Conservation (phyloP, 2,797 vertebrate genomes). For the Pseudomugil tenellus region DNA sequence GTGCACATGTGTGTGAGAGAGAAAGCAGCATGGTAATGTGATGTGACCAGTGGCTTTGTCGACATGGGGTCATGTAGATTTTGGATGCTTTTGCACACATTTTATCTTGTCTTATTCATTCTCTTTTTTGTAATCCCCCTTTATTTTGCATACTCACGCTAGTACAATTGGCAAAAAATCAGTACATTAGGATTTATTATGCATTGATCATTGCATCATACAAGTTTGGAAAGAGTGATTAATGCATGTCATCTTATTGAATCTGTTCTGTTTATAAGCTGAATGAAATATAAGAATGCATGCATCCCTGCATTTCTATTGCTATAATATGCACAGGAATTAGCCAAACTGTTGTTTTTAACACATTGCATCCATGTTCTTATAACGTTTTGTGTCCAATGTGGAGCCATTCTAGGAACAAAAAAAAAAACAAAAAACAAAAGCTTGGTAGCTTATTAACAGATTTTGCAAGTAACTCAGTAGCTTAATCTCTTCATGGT, state of each 20-base stretch:
- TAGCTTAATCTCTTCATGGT: no score
- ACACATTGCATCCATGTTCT: constrained; percentile 28
- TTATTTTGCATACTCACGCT: constrained; percentile 62
- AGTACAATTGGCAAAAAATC: constrained; percentile 63
- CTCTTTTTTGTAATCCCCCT: constrained; percentile 33
- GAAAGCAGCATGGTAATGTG: constrained; percentile 48
- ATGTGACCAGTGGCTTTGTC: constrained; percentile 64
- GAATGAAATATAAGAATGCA: constrained; percentile 68
- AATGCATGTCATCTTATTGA: constrained; percentile 74
- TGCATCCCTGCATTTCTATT: constrained; percentile 65
- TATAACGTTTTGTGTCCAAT: constrained; percentile 17
- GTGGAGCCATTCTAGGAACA: background rate
- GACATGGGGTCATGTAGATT: constrained; percentile 58
- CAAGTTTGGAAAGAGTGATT: constrained; percentile 65
- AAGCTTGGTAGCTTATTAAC: background rate
- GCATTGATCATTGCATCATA: constrained; percentile 63
- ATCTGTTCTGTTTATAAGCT: constrained; percentile 48
- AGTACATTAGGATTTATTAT: constrained; percentile 63
- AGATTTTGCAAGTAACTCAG: no score
- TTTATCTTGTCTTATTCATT: constrained; percentile 32
- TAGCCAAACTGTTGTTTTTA: constrained; percentile 38
- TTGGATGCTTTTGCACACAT: constrained; percentile 29
- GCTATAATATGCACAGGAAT: constrained; percentile 45
- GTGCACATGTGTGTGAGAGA: constrained; percentile 25
- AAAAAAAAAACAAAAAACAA: no score